Conservation (phyloP, 2,888 invertebrate species). For the Synergus itoensis region DNA sequence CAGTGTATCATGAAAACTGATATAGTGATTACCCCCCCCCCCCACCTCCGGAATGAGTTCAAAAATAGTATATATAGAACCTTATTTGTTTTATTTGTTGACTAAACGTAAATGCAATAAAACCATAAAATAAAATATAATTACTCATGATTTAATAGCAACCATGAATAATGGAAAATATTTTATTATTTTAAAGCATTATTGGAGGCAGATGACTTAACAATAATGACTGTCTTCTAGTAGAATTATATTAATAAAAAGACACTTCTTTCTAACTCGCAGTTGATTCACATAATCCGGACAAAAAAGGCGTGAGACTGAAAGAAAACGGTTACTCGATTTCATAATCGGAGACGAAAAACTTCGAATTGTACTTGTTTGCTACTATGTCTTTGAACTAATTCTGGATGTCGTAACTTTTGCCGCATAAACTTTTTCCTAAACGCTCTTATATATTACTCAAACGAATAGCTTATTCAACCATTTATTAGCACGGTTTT, state of each 20-base stretch:
- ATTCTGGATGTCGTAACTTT: slow-evolving; percentile 34
- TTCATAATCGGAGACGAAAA: neutral
- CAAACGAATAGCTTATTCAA: slow-evolving; percentile 7
- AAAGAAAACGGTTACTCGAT: neutral
- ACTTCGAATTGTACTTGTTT: neutral
- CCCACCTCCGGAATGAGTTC: no score
- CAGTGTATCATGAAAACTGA: no score
- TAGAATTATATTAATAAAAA: neutral
- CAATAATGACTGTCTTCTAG: neutral
- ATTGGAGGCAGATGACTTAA: neutral
- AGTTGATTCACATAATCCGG: neutral
- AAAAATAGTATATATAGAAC: no score
- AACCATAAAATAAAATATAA: no score
- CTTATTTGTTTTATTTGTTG: no score
- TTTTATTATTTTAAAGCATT: neutral
- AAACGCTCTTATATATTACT: slow-evolving; percentile 22
- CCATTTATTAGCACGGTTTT: slow-evolving; percentile 16
- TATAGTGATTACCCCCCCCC: no score
- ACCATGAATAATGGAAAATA: no score
- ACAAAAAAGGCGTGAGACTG: neutral
- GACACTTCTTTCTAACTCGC: neutral
- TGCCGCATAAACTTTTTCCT: slow-evolving; percentile 31
- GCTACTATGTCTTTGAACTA: slow-evolving; percentile 29
- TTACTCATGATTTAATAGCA: no score
- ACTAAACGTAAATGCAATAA: no score